phyloP scores from a whole-genome alignment of 2,888 invertebrate genomes.

The Aelia acuminata region DNA sequence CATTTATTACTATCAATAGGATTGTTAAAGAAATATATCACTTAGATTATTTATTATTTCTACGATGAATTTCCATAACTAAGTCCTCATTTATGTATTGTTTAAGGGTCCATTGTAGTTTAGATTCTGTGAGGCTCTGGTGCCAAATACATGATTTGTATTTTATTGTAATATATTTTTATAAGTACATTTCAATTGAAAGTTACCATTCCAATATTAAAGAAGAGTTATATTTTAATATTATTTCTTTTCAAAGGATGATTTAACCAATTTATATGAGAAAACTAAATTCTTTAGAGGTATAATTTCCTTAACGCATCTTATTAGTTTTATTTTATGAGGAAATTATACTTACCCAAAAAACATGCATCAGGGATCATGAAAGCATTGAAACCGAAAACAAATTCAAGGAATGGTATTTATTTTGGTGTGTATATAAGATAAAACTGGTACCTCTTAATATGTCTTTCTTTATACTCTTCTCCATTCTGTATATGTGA shows the following conservation, averaged over 20 bases:
- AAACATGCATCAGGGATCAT: not conserved
- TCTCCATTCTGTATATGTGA: not conserved
- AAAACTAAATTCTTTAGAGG: not conserved
- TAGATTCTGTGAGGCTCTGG: not conserved
- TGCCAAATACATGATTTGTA: constrained; percentile 23
- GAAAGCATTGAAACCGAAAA: not conserved
- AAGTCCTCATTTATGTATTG: not conserved
- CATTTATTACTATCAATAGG: constrained; percentile 43
- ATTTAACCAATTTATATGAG: not conserved
- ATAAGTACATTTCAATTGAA: constrained; percentile 34
- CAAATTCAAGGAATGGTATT: not conserved
- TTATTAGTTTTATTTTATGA: not conserved
- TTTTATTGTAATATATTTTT: constrained; percentile 40
- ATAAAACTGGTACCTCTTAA: not conserved
- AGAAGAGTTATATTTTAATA: constrained; percentile 12
- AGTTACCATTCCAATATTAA: constrained; percentile 44
- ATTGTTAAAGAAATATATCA: constrained; percentile 4
- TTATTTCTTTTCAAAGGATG: not conserved
- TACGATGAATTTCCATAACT: not conserved
- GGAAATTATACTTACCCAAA: not conserved
- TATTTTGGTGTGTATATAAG: not conserved
- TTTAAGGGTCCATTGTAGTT: constrained; percentile 46
- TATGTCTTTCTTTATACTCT: not conserved
- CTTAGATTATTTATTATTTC: constrained; percentile 21
- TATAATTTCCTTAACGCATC: not conserved